Evolutionary conservation across 1,140 invertebrate genomes (phyloP), one percentile per base, ranked within the genome.

Genomic region (Argopecten irradians): DNA sequence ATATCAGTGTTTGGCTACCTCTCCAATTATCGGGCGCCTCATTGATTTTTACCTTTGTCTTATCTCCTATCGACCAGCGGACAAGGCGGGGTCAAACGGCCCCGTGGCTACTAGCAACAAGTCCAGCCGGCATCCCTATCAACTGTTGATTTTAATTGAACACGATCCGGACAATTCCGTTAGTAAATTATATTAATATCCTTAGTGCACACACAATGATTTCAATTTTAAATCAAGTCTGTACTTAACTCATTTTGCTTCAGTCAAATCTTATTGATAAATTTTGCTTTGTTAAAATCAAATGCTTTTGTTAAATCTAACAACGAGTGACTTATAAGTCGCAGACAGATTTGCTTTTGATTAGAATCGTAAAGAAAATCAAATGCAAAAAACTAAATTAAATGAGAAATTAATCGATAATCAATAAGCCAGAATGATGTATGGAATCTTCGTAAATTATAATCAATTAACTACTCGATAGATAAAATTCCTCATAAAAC

Each of bases 21-120:
- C 55, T 71, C 55, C 55, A 71, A 71, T 71, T 71, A 71, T 28
- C 55, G 55, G 55, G 55, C 55, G 55, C 22, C 22, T 71, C 55
- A 71, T 71, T 71, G 55, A 71, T 71, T 71, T 46, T 71, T 71
- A 71, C 55, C 55, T 71, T 71, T 71, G 55, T 71, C 55, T 71
- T 71, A 71, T 71, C 55, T 0, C 55, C n/a, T 22, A 71, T 71
- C 55, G 55, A 71, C 55, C 22, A n/a, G 13, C 13, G n/a, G 55
- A 71, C 55, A 71, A 71, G 55, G 55, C 55, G 55, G 55, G 55
- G 55, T 71, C 55, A 71, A 71, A 16, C n/a, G 55, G 55, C n/a
- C 55, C n/a, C 22, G 55, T 71, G 55, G n/a, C 55, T n/a, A 28
- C 19, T 71, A 71, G 55, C 55, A 71, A 71, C 55, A 71, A 71